Evolutionary conservation across 1,140 invertebrate genomes (phyloP), one percentile per base, ranked within the genome.

Genomic region (Lanistes nyassanus): DNA sequence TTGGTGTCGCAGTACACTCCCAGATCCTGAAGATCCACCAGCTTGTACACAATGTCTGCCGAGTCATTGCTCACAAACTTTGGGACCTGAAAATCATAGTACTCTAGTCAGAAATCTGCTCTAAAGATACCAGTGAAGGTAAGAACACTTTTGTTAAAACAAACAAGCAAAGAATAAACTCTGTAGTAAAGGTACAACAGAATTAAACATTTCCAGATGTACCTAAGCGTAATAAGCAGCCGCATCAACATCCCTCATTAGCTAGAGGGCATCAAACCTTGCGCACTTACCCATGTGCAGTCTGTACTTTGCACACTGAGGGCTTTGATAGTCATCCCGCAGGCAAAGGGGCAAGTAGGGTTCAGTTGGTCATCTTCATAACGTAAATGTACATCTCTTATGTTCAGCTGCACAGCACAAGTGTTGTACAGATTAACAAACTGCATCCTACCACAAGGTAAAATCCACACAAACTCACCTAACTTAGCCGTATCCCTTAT

Each of bases 1-100:
- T 95, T 90, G 67, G 93, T 92, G 88, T 97, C 95, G 94, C 96
- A 98, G 90, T 98, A 99, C 29, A 98, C 84, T 4, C 95, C 94
- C 81, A 99, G 92, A 76, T 95, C 93, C 83, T 94, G 92, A 67
- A 99, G 90, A 89, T 98, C 95, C 65, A 99, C 90, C 58, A 97
- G 89, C 90, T 99, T 98, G 88, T 94, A 97, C 79, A 84, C 88
- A 79, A 90, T 89, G 39, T 89, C 87, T n/a, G 85, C 84, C 37
- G 84, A 81, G 66, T 85, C 81, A 51, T 86, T 81, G 73, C 86
- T 88, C 9, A 92, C 90, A 90, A 91, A 91, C 80, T 90, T 89
- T 47, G 88, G 83, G 31, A 83, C 81, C 89, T 90, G 79, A 86
- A 79, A 55, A 26, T 1, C 19, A 66, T 42, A 69, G 69, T 47